Evolutionary conservation across 2,888 invertebrate genomes (phyloP).

Genomic region (Stramonita haemastoma): DNA sequence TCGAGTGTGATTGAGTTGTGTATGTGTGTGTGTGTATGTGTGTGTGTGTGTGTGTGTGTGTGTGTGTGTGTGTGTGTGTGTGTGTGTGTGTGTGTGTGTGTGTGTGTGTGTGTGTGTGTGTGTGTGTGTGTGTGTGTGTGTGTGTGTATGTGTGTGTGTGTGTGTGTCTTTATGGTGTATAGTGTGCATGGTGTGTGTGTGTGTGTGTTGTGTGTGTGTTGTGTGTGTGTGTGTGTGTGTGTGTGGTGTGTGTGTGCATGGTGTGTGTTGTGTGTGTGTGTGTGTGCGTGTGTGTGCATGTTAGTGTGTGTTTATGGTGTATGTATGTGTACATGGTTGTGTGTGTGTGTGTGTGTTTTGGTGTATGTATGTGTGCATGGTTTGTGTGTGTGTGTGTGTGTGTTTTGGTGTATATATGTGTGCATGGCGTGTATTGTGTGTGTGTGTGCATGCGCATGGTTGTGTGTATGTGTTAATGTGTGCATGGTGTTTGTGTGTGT

Average conservation of each 20-base stretch:
- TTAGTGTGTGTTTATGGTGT: no score
- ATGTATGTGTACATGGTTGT: not conserved
- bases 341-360: no score
- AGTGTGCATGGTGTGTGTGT: not conserved
- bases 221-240: not conserved
- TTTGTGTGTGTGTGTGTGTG: no score
- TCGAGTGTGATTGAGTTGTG: not conserved
- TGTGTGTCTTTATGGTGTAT: no score
- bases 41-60: not conserved
- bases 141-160: not conserved
- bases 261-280: conserved; percentile 3
- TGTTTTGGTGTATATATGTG: not conserved
- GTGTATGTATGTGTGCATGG: no score
- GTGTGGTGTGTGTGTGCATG: not conserved
- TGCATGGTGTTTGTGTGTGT: not conserved
- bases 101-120: not conserved
- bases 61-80: not conserved
- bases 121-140: not conserved
- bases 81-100: not conserved
- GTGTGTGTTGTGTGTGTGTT: not conserved
- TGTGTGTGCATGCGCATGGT: not conserved
- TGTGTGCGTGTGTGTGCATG: not conserved
- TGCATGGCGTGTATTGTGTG: no score
- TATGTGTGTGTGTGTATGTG: not conserved
- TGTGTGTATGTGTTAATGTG: conserved; percentile 1